Conservation (phyloP, 2,888 invertebrate genomes). For the Chromoteleia sp. region DNA sequence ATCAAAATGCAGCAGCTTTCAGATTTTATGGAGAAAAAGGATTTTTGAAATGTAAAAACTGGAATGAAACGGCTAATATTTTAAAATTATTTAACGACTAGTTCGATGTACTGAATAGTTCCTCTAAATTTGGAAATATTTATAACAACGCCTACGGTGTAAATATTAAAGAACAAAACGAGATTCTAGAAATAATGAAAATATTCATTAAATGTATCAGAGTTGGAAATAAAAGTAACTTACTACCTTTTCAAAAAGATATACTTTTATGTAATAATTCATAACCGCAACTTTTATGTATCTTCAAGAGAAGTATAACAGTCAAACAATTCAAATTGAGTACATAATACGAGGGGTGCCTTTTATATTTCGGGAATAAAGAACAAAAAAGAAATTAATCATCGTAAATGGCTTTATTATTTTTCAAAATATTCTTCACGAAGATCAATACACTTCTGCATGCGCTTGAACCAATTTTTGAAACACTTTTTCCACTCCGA, state of each 20-base stretch:
- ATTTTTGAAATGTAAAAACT: background rate
- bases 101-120: constrained; percentile 6
- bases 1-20: background rate
- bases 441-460: no score
- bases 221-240: background rate
- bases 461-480: no score
- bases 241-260: constrained; percentile 1
- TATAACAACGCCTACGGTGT: background rate
- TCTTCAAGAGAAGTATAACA: no score
- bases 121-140: background rate
- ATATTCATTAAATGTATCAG: no score
- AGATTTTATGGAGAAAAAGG: background rate
- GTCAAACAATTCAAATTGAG: no score
- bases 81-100: constrained; percentile 1
- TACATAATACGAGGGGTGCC: no score
- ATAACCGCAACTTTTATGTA: no score
- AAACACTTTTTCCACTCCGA: no score
- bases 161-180: background rate
- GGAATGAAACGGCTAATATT: background rate
- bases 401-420: no score
- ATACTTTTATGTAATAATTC: background rate
- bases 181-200: background rate
- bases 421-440: no score
- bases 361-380: no score
- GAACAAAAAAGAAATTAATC: no score